These are phyloP conservation scores for Antheraea assamensis DNA, from an alignment of 2,888 invertebrate genomes.

Conservation along the genomic window DNA sequence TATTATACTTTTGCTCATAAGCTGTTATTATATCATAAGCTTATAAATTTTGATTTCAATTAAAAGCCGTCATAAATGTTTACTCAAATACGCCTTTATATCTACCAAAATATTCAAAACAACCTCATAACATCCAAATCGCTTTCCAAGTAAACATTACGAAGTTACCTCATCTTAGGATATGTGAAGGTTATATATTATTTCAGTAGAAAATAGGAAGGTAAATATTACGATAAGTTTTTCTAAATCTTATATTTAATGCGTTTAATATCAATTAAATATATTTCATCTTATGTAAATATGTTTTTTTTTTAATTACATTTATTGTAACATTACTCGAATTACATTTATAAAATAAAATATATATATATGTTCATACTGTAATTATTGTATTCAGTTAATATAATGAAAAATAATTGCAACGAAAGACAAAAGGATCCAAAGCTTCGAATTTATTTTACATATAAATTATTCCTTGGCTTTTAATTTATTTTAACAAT, in stretches of 20 bases:
- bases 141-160: not conserved
- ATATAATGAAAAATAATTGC: not conserved
- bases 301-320: not conserved
- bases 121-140: not conserved
- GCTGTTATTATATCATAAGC: not conserved
- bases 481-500: too few relatives aligned
- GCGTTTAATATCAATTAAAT: conserved; percentile 6
- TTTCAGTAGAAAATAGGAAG: conserved; percentile 12
- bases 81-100: not conserved
- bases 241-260: conserved; percentile 6
- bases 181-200: not conserved
- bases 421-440: not conserved
- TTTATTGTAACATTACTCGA: not conserved
- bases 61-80: not conserved
- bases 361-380: not conserved
- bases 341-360: not conserved
- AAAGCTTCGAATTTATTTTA: too few relatives aligned
- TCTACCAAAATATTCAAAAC: not conserved
- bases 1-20: not conserved
- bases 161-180: not conserved
- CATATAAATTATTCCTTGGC: too few relatives aligned
- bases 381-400: not conserved
- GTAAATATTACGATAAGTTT: conserved; percentile 1
- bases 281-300: not conserved
- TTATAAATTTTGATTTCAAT: not conserved